Evolutionary conservation across 2,113 vertebrate species (phyloP).

Genomic region (Capreolus pygargus): DNA sequence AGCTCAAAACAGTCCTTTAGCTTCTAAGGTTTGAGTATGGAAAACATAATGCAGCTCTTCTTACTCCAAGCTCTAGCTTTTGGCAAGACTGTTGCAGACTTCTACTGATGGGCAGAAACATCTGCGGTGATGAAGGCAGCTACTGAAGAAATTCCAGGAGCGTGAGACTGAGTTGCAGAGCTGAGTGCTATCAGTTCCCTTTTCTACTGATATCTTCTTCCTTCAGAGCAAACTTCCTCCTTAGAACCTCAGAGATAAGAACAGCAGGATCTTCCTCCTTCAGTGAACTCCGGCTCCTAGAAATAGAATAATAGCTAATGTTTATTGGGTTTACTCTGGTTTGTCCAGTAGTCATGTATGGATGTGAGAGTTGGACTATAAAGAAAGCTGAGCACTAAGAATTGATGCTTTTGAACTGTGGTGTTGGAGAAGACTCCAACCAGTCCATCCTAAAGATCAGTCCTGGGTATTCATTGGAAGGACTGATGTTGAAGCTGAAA

Average conservation of each 20-base stretch:
- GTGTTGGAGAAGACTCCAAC: background rate
- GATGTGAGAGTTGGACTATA: background rate
- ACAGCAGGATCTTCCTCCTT: slow-evolving; percentile 93
- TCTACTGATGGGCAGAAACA: slow-evolving; percentile 62
- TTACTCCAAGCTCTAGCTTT: slow-evolving; percentile 48
- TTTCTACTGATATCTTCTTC: slow-evolving; percentile 90
- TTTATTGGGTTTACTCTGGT: background rate
- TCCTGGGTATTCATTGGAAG: background rate
- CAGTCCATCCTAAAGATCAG: background rate
- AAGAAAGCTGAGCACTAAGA: background rate
- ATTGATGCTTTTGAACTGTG: background rate
- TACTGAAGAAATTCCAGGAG: slow-evolving; percentile 68
- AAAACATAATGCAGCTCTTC: slow-evolving; percentile 49
- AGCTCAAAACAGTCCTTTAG: slow-evolving; percentile 51
- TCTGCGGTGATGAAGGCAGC: slow-evolving; percentile 68
- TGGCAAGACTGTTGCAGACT: slow-evolving; percentile 51
- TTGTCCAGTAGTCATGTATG: background rate
- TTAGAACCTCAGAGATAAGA: slow-evolving; percentile 94
- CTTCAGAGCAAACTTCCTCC: slow-evolving; percentile 94
- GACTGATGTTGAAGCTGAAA: background rate
- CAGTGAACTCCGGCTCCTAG: slow-evolving; percentile 87
- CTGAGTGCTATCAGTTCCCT: slow-evolving; percentile 79
- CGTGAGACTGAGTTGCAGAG: slow-evolving; percentile 58
- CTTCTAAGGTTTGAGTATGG: slow-evolving; percentile 34
- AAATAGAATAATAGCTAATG: background rate